Evolutionary conservation across 1,140 invertebrate genomes (phyloP).

Genomic region (Chionoecetes opilio): DNA sequence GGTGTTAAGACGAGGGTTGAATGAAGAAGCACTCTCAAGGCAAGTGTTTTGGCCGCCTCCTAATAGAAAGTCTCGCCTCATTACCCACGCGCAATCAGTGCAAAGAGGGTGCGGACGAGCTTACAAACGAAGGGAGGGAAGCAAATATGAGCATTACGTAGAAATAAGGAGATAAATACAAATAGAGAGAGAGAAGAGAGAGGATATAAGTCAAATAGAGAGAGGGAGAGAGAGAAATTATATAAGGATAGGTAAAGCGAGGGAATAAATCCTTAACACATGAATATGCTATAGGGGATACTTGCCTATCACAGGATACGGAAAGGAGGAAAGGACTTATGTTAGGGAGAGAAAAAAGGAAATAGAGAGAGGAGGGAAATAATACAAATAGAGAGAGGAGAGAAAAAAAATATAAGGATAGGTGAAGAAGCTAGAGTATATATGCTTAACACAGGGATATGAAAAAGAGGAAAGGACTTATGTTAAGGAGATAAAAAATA

Average conservation of each 20-base stretch:
- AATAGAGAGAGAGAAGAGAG: not conserved
- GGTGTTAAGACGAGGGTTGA: not conserved
- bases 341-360: no score
- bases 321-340: no score
- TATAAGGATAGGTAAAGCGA: no score
- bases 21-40: not conserved
- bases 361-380: not conserved
- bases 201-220: not conserved
- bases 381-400: not conserved
- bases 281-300: no score
- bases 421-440: not conserved
- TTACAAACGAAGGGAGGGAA: not conserved
- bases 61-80: conserved; percentile 19
- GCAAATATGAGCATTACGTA: not conserved
- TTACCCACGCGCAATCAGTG: not conserved
- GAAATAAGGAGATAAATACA: not conserved
- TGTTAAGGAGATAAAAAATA: no score
- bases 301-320: no score
- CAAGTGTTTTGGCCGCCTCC: conserved; percentile 14
- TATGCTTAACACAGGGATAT: no score
- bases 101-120: not conserved
- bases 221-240: no score
- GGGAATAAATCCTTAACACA: no score
- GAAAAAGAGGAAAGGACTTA: no score
- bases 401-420: not conserved